Evolutionary conservation across 2,113 vertebrate genomes (phyloP).

Genomic region (Athene cunicularia): DNA sequence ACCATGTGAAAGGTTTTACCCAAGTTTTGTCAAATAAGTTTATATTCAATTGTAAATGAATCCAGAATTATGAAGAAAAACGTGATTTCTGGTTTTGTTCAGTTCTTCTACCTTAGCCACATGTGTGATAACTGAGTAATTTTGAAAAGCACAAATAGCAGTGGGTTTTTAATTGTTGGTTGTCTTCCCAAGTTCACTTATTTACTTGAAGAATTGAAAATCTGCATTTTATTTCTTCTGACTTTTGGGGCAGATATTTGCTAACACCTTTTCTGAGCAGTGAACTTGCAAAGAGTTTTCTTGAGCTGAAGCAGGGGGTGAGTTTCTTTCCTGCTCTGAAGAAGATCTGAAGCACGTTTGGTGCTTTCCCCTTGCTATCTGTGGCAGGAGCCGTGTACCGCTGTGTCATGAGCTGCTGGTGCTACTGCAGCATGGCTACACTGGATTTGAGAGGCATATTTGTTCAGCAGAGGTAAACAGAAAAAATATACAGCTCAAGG

Average conservation of each 20-base stretch:
- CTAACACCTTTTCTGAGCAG: neutral
- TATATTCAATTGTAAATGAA: neutral
- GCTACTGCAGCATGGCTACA: neutral
- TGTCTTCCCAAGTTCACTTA: neutral
- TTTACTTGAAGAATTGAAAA: neutral
- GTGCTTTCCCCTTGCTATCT: neutral
- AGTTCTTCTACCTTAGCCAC: neutral
- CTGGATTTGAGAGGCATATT: neutral
- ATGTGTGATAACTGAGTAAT: neutral
- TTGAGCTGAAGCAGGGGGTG: fast-evolving
- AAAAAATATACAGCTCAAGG: neutral
- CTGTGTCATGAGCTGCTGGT: neutral
- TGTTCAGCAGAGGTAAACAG: neutral
- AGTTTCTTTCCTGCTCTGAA: neutral
- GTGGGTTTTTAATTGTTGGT: neutral
- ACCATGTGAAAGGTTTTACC: neutral
- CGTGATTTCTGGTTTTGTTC: neutral
- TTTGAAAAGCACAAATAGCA: neutral
- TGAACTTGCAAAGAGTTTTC: neutral
- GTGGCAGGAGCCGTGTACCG: fast-evolving
- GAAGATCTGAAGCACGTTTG: fast-evolving
- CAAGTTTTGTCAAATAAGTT: neutral
- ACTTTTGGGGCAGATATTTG: neutral
- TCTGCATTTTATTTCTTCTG: neutral
- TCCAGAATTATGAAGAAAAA: neutral